A percentile compares a stretch with the other conserved stretches of the same genome.
phyloP scores from a whole-genome alignment of 2,888 invertebrate genomes.

The Diplazon laetatorius region DNA sequence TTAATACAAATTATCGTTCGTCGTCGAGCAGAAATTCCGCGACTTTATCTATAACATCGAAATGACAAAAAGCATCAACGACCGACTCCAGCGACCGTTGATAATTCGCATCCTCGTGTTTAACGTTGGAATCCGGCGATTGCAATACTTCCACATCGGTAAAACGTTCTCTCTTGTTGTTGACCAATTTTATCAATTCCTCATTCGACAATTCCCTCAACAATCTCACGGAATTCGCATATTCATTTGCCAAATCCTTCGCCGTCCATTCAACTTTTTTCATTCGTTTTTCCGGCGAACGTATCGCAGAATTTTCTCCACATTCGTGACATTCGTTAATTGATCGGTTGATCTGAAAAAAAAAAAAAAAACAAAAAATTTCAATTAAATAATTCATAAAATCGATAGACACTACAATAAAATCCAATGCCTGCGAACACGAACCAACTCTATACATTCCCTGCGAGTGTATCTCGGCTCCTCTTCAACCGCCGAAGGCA shows the following conservation, averaged over 20 bases:
- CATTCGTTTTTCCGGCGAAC: conserved; percentile 55
- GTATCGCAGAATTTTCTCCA: background rate
- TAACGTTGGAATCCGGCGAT: background rate
- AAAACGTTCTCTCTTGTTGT: conserved; percentile 70
- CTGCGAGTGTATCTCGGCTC: conserved; percentile 64
- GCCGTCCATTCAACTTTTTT: conserved; percentile 64
- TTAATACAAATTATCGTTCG: conserved; percentile 25
- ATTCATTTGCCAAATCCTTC: conserved; percentile 68
- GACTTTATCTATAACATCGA: conserved; percentile 84
- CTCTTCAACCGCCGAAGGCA: conserved; percentile 64
- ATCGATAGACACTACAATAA: no score
- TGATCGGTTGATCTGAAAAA: conserved; percentile 72
- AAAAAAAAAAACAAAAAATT: no score
- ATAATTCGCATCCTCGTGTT: background rate
- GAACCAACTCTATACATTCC: conserved; percentile 74
- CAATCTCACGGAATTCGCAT: conserved; percentile 66
- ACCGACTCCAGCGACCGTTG: conserved; percentile 80
- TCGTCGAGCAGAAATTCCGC: conserved; percentile 76
- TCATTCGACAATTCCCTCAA: conserved; percentile 63
- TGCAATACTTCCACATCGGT: conserved; percentile 18
- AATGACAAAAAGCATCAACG: conserved; percentile 87
- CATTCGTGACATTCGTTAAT: conserved; percentile 69
- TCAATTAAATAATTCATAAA: no score
- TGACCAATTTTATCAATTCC: conserved; percentile 69
- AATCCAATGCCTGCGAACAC: conserved; percentile 44